Conservation (phyloP, 2,888 invertebrate species). For the Heliconius cydno region DNA sequence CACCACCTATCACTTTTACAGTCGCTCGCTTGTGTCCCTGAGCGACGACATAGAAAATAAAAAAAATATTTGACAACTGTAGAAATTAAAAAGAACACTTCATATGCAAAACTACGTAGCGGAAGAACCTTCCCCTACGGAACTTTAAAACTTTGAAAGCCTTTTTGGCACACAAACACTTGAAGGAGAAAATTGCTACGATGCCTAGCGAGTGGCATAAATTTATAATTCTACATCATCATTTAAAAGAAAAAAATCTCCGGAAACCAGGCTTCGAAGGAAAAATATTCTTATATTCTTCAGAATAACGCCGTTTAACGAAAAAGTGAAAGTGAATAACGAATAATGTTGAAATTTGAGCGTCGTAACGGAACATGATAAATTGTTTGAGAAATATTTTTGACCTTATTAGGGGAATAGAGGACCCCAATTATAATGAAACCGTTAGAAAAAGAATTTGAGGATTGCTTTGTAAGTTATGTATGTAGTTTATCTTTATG, state of each 20-base stretch:
- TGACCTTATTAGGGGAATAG: constrained; percentile 28
- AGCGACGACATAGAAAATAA: too few species aligned
- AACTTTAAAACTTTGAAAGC: constrained; percentile 53
- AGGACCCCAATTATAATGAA: constrained; percentile 26
- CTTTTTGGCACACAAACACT: constrained; percentile 58
- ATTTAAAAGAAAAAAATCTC: constrained; percentile 65
- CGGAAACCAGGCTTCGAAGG: constrained; percentile 16
- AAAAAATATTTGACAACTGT: not conserved
- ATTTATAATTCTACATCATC: constrained; percentile 74
- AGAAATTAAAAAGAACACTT: constrained; percentile 4
- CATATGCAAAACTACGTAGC: not conserved
- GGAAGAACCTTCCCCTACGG: constrained; percentile 30
- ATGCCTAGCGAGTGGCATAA: constrained; percentile 57
- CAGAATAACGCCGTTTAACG: constrained; percentile 15
- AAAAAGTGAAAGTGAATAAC: constrained; percentile 25
- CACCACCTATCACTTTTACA: too few species aligned
- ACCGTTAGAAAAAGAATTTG: not conserved
- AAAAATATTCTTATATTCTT: constrained; percentile 21
- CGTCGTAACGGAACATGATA: constrained; percentile 28
- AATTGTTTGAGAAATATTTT: constrained; percentile 36
- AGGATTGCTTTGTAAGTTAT: too few species aligned
- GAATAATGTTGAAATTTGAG: constrained; percentile 32
- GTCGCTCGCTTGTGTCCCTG: too few species aligned
- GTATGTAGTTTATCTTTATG: too few species aligned
- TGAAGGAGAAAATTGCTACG: constrained; percentile 67